Evolutionary conservation across 2,797 vertebrate species (phyloP), one percentile per base, ranked within the genome.

Genomic region (Paguma larvata): DNA sequence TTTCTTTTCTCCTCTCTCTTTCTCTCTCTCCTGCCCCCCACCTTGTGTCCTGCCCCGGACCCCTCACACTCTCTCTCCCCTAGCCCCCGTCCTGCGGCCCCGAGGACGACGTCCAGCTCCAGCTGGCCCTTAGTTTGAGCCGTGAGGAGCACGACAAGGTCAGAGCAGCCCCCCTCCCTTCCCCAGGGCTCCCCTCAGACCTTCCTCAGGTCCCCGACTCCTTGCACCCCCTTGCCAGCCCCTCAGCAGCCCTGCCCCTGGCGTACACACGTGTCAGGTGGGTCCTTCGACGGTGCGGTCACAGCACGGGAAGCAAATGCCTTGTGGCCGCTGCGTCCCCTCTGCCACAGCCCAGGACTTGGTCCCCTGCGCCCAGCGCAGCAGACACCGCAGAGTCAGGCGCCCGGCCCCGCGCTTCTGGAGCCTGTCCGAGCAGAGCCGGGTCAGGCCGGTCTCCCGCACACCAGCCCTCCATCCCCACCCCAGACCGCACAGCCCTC

Each of bases 71-170:
- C 87, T 98, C 94, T 98, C 97, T 98, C 98, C 97, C 82, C 95
- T 97, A 99, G 98, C 98, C 98, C 98, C 98, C 98, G 21, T 85
- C 98, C 96, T 97, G 97, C 86, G 98, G 97, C 80, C 97, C 99
- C 94, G 99, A 99, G 94, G 99, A 99, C 98, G 99, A 99, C 98
- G 98, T 99, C 98, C 99, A 98, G 99, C 99, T 99, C 97, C 98
- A 98, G 98, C 98, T 99, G 99, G 99, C 99, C 98, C 98, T 99
- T 98, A 99, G 99, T 98, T 98, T 99, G 99, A 99, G 99, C 99
- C 99, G 99, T 98, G 99, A 99, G 98, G 98, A 99, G 75, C 99
- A 99, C 68, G 99, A 99, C 99, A 99, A 99, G 99, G 99, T 99
- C 98, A 98, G 98, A 98, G 97, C 97, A 97, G 98, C 85, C 48